These are phyloP conservation scores for Syngnathus floridae DNA, from an alignment of 2,113 vertebrate species.

Conservation along the genomic window DNA sequence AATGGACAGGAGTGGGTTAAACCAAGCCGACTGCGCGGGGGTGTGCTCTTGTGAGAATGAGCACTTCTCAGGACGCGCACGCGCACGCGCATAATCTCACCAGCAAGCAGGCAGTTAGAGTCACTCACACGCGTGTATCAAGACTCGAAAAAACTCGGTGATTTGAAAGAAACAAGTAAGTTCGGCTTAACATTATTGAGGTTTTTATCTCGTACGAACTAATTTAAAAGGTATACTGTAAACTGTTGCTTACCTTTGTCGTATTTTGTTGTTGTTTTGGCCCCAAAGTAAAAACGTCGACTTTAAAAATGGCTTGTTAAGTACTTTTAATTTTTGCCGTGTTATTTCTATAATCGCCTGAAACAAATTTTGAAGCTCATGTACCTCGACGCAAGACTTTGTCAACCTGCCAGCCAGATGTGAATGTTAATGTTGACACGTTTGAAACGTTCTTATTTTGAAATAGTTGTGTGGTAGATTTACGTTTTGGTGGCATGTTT, in stretches of 20 bases:
- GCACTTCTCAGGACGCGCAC: background rate
- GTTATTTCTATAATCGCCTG: background rate
- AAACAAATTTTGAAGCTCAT: background rate
- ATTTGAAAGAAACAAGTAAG: conserved; percentile 1
- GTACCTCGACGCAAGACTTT: background rate
- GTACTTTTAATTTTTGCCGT: background rate
- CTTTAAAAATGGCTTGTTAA: background rate
- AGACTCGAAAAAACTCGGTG: background rate
- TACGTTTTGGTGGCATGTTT: background rate
- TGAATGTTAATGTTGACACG: background rate
- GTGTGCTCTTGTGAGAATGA: conserved; percentile 18
- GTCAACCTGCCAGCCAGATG: too few species aligned
- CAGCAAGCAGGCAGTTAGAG: background rate
- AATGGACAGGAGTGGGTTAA: conserved; percentile 34
- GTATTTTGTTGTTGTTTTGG: background rate
- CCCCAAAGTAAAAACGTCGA: background rate
- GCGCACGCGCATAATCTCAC: background rate
- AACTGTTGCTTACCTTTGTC: background rate
- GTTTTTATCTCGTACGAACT: background rate
- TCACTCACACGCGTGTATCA: background rate
- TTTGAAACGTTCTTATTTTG: background rate
- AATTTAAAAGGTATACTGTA: background rate
- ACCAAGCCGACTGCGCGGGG: background rate
- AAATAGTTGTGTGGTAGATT: background rate
- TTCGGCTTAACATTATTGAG: background rate